phyloP scores from a whole-genome alignment of 2,797 vertebrate genomes.

The Mycteria americana region DNA sequence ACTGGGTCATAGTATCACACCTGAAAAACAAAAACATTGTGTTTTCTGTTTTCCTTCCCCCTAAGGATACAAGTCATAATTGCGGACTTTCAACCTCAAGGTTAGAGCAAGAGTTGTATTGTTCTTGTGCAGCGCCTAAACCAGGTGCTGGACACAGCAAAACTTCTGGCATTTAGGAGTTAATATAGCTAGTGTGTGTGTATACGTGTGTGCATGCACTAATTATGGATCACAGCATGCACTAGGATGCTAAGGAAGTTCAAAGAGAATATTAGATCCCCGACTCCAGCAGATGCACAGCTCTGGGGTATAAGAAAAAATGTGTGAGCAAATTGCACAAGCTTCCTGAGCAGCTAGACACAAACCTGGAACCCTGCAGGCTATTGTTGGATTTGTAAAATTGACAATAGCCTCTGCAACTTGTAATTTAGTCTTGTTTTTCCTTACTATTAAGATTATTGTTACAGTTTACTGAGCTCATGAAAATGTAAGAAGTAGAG shows the following conservation, averaged over 20 bases:
- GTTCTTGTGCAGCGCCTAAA: not conserved
- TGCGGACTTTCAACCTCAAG: not conserved
- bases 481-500: slow-evolving; percentile 33
- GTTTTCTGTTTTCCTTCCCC: not conserved
- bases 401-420: slow-evolving; percentile 64
- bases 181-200: slow-evolving; percentile 29
- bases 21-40: not conserved
- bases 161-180: slow-evolving; percentile 51
- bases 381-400: slow-evolving; percentile 66
- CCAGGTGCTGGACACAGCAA: not conserved
- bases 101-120: not conserved
- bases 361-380: slow-evolving; percentile 68
- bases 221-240: slow-evolving; percentile 72
- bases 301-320: slow-evolving; percentile 66
- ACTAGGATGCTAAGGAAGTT: slow-evolving; percentile 63
- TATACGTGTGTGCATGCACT: slow-evolving; percentile 22
- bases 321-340: slow-evolving; percentile 68
- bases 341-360: slow-evolving; percentile 68
- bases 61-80: not conserved
- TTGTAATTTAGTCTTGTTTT: slow-evolving; percentile 59
- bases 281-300: slow-evolving; percentile 63
- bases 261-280: slow-evolving; percentile 73
- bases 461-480: slow-evolving; percentile 51
- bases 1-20: not conserved
- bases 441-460: slow-evolving; percentile 50